Evolutionary conservation across 1,140 invertebrate genomes (phyloP), one percentile per base, ranked within the genome.

Genomic region (Babylonia areolata): DNA sequence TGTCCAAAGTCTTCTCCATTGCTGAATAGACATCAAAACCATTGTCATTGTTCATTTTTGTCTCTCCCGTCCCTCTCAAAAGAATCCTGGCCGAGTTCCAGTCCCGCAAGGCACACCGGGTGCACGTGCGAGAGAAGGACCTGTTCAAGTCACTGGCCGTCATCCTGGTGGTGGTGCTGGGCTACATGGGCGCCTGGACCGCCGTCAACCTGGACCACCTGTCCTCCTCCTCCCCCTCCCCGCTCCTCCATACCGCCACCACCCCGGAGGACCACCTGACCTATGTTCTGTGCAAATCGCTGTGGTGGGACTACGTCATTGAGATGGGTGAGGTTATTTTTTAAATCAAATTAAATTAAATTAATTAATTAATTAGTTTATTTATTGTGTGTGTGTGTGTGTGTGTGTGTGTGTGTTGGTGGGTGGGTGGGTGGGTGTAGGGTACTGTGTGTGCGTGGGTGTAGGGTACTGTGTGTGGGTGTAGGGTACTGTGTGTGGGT

Each of bases 271-370:
- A 90, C 89, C 94, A 96, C 89, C 91, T 95, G 88, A 90, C 95
- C 89, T 95, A 96, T 95, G 88, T 95, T 87, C 95, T 96, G 54
- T 98, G 97, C 93, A 96, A 96, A 93, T 95, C 96, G n/a, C 95
- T 97, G 54, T 97, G 97, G 95, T 98, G 97, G 97, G 97, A 98
- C 92, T 97, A 97, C 93, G 97, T 98, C 84, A 97, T 97, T 40
- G 97, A 98, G 95, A 95, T 95, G 80, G 95, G 96, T 96, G 91
- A 93, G 94, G n/a, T n/a, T n/a, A n/a, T n/a, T n/a, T n/a, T n/a
- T n/a, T n/a, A n/a, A n/a, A n/a, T n/a, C n/a, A n/a, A n/a, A n/a
- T n/a, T n/a, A n/a, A n/a, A n/a, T n/a, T n/a, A n/a, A n/a, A n/a
- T n/a, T n/a, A n/a, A n/a, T n/a, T n/a, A n/a, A n/a, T n/a, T n/a